Evolutionary conservation across 1,140 invertebrate genomes (phyloP).

Genomic region (Megalonaias nervosa): DNA sequence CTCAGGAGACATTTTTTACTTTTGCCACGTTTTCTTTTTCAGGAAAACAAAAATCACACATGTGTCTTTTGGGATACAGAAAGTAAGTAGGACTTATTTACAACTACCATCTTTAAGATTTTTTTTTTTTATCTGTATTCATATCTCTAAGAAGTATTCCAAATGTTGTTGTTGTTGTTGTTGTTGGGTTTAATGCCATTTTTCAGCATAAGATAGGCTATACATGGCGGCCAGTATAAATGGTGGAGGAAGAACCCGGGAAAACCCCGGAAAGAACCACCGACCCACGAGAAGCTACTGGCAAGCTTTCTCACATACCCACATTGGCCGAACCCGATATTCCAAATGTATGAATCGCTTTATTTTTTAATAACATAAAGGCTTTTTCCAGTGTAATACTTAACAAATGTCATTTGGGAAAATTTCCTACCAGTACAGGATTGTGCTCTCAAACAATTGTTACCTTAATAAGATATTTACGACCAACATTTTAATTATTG

Average conservation of each 20-base stretch:
- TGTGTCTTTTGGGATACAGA: conserved; percentile 73
- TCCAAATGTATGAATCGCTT: background rate
- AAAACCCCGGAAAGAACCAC: too few species aligned
- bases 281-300: too few species aligned
- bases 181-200: too few species aligned
- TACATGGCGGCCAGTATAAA: too few species aligned
- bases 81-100: conserved; percentile 56
- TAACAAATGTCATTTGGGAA: background rate
- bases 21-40: conserved; percentile 23
- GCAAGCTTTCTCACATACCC: too few species aligned
- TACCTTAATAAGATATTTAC: background rate
- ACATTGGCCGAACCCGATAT: too few species aligned
- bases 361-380: background rate
- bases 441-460: background rate
- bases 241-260: too few species aligned
- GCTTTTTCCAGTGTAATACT: background rate
- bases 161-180: too few species aligned
- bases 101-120: background rate
- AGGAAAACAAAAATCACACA: conserved; percentile 48
- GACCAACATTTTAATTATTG: background rate
- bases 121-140: background rate
- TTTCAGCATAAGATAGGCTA: too few species aligned
- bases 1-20: background rate
- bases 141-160: background rate
- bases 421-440: background rate